Base-by-base conservation (phyloP, 64 coral and sea anemone species). In the Anthopleura sola region DNA sequence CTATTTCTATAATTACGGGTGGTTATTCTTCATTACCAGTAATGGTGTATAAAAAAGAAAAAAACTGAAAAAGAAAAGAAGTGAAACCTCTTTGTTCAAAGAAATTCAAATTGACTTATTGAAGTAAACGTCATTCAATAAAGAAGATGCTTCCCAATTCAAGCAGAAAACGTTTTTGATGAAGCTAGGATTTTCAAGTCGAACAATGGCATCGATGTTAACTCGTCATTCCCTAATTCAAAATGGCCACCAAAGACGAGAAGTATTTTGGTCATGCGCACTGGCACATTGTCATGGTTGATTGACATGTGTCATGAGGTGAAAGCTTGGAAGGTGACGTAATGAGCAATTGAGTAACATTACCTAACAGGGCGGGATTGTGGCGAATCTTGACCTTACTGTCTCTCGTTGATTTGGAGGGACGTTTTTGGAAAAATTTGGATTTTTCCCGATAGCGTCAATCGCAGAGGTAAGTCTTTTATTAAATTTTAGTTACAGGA, bases 251-350 rank as follows among this genome's bases (percentile, higher is more conserved):
- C 26, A 71, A 71, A 29, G 31, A 17, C 10, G 28, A 71, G 66
- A 62, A 26, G 12, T 34, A 71, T 15, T 34, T 29, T 71, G 76
- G 21, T 16, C 76, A 79, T 46, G 76, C 76, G 76, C 76, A 44
- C 6, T 79, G 44, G 9, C 37, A 4, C 38, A 24, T 44, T 24
- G 20, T 38, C 36, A 75, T 82, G 82, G 66, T 49, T 90, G 33
- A 56, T 51, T 75, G 84, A 49, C 62, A 71, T 36, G n/a, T 49
- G 46, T 48, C 46, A 48, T 11, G 28, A 36, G 26, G 68, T 20
- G 6, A 75, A 68, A 83, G 82, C 36, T 85, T 90, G 88, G 71
- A n/a, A 74, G 81, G 85, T 90, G 88, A 90, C 88, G 88, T 90
- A 90, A 90, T 83, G 80, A 89, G 55, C 66, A 82, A 82, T 90